phyloP scores from a whole-genome alignment of 2,888 invertebrate species.

The Conchocele bisecta region DNA sequence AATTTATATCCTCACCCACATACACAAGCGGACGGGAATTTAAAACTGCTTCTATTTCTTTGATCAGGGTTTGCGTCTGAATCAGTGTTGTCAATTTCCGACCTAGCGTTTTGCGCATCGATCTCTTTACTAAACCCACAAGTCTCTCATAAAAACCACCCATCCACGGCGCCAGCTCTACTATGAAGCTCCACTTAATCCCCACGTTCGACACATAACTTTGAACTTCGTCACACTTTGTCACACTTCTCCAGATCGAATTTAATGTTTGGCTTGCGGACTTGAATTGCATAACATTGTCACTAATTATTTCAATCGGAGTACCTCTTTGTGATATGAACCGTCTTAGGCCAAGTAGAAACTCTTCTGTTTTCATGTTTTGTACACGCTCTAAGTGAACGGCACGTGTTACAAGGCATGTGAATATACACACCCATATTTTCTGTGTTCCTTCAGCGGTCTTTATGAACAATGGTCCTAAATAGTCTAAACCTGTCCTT shows the following conservation, averaged over 20 bases:
- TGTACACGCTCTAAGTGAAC: constrained; percentile 36
- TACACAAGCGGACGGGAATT: constrained; percentile 28
- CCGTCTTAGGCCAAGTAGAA: constrained; percentile 28
- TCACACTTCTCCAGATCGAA: constrained; percentile 12
- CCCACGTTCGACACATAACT: constrained; percentile 6
- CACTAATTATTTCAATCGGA: constrained; percentile 17
- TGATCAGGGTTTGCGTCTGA: constrained; percentile 12
- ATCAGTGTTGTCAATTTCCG: background rate
- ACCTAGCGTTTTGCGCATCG: constrained; percentile 6
- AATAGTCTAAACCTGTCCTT: constrained; percentile 27
- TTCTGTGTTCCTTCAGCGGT: constrained; percentile 4
- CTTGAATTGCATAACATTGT: constrained; percentile 36
- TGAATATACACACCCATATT: constrained; percentile 46
- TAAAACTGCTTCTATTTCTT: constrained; percentile 15
- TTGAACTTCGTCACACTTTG: constrained; percentile 11
- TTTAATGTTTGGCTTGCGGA: constrained; percentile 3
- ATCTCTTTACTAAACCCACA: constrained; percentile 15
- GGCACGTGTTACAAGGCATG: constrained; percentile 34
- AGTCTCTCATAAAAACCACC: constrained; percentile 18
- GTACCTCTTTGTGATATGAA: constrained; percentile 22
- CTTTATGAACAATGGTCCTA: constrained; percentile 40
- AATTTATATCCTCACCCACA: constrained; percentile 26
- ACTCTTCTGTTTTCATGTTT: constrained; percentile 31
- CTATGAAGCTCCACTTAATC: constrained; percentile 5
- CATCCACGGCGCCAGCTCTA: constrained; percentile 25